Evolutionary conservation across 2,113 vertebrate genomes (phyloP), one percentile per base, ranked within the genome.

Genomic region (Oophaga pumilio): DNA sequence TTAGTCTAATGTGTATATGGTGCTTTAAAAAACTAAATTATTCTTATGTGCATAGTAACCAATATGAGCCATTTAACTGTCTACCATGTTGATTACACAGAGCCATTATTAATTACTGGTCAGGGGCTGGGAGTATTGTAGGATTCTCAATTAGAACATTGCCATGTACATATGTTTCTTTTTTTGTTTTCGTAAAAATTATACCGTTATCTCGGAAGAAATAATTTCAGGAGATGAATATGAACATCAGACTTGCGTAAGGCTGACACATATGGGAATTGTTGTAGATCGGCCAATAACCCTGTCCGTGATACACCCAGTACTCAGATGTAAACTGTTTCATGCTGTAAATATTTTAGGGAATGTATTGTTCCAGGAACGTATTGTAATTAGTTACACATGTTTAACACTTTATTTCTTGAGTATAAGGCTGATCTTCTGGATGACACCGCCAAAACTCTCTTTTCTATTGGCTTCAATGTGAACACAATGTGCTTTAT

Each of bases 221-320:
- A 68, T 68, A 24, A 68, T 69, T 69, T 14, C 10, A 76, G 73
- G 9, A 49, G 74, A 53, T 76, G 76, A 24, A 3, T 56, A 56
- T 56, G 11, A 24, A 26, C 52, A 56, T 10, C 52, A 57, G 76
- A 28, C 76, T 79, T 57, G 50, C 76, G 50, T 26, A 77, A 52
- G 50, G 26, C 22, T 26, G 76, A 79, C 53, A 57, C 76, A 79
- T 77, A 77, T 57, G 76, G 76, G 76, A 79, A 79, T 79, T 79
- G 24, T 79, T 13, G 49, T 53, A 77, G 76, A 57, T 56, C 18
- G 59, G n/a, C 8, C 24, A 79, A n/a, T 59, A 79, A 79, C 8
- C 6, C 76, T 28, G 76, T 17, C 76, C 53, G 53, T 79, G 14
- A 26, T 57, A 79, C 52, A 57, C 52, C 50, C n/a, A 57, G 15